Evolutionary conservation across 2,113 vertebrate species (phyloP), one percentile per base, ranked within the genome.

Genomic region (Cromileptes altivelis): DNA sequence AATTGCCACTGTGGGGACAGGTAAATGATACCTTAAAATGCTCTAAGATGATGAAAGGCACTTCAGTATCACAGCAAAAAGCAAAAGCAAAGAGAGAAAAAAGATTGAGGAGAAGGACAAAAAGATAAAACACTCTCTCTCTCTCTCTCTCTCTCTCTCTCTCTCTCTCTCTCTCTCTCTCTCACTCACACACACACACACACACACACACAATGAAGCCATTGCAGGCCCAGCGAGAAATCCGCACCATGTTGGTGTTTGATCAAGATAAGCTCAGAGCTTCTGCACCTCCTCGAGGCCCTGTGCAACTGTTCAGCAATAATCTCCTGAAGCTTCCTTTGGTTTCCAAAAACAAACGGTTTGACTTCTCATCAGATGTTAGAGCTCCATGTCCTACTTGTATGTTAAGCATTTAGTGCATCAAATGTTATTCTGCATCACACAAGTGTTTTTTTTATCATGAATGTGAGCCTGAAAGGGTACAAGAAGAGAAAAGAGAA

Each of bases 201-300:
- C 30, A 30, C 30, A 30, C 30, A 4, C 30, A 30, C 30, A 74
- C 49, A 69, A 8, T 61, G 13, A 49, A 82, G 70, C n/a, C 23
- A 75, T 62, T 9, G 25, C 40, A 30, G 14, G 25, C 47, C 47
- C 57, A 47, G 78, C 15, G 33, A 62, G 55, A 25, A 83, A 81
- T 70, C 15, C 0, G 0, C 52, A 61, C 58, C 40, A 25, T 77
- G 42, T 17, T 33, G 27, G 52, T 80, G 70, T 83, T 87, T 83
- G 79, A 83, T 85, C 65, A 75, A 57, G 64, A 71, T 64, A 73
- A 69, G 50, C 53, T 88, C 56, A n/a, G 33, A 17, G 67, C 27
- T 40, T 77, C 33, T 30, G 47, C 27, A 49, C 27, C n/a, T 77
- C 47, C 47, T 50, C 65, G 30, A 63, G 40, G 64, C 64, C 55